A percentile compares a stretch with the other conserved stretches of the same genome.
phyloP scores from a whole-genome alignment of 2,888 invertebrate species.

The Platycheirus albimanus region DNA sequence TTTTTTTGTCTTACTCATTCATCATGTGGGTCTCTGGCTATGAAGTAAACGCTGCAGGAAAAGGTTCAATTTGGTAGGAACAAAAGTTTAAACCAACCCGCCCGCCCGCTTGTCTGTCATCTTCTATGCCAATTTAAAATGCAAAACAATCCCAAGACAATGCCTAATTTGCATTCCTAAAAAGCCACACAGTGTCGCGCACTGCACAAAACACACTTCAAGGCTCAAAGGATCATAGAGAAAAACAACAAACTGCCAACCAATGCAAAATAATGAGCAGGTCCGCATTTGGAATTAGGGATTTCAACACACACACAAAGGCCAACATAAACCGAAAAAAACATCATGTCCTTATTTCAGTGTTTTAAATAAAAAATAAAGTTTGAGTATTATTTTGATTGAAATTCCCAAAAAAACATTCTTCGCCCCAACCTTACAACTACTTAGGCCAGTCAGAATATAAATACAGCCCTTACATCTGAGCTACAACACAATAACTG shows the following conservation, averaged over 20 bases:
- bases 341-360: no score
- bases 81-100: constrained; percentile 19
- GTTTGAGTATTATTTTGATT: no score
- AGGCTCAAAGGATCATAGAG: constrained; percentile 52
- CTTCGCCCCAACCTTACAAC: neutral
- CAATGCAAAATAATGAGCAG: constrained; percentile 20
- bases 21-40: neutral
- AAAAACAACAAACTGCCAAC: constrained; percentile 55
- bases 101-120: constrained; percentile 19
- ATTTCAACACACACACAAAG: no score
- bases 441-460: neutral
- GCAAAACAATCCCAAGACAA: constrained; percentile 71
- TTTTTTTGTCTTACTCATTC: neutral
- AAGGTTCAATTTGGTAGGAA: constrained; percentile 56
- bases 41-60: constrained; percentile 2
- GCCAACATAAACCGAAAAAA: no score
- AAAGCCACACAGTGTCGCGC: constrained; percentile 42
- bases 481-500: neutral
- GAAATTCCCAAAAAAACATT: no score
- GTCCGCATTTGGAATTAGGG: neutral
- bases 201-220: constrained; percentile 43
- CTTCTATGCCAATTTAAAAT: constrained; percentile 66
- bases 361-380: no score
- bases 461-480: neutral
- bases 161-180: constrained; percentile 70